Base-by-base conservation (phyloP, 2,888 invertebrate species). In the Xylota sylvarum region DNA sequence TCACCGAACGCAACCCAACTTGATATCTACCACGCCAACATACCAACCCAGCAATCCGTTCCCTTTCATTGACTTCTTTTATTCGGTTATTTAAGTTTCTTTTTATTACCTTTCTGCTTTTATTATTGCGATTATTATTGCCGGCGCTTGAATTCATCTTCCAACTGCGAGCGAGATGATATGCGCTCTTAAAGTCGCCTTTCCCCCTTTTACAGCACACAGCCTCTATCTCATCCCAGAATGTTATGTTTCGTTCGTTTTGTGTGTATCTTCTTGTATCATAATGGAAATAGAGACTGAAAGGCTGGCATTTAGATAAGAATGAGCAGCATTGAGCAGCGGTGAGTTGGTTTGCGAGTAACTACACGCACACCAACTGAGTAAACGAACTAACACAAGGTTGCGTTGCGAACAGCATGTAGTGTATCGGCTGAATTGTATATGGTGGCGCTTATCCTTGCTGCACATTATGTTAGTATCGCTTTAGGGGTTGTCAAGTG, bases 221-320 rank as follows among this genome's bases (percentile, higher is more conserved):
- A 23, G 7, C 23, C 35, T 3, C 23, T 27, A 52, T 74, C 46
- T 62, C 48, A 12, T 48, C 14, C 17, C 23, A 56, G 30, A 50
- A 60, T 69, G 65, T 58, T 19, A 23, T 58, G 48, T 88, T 88
- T 88, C 89, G 85, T 89, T 89, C 87, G 73, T 76, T 84, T 82
- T 82, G 88, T 88, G 86, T 88, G 78, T 88, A 89, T 91, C 91
- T 92, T 92, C 90, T 89, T 89, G 90, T 91, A 92, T 92, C 92
- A 92, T 93, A 93, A 93, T 93, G 93, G 93, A 93, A 92, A 92
- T 92, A 92, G 93, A 93, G 93, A 92, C 93, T 91, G 91, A 91
- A 91, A 92, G 92, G 91, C 93, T 93, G 93, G 92, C 91, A 91
- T 91, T 91, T 90, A 92, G 92, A 92, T 92, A 92, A 92, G 90